phyloP scores from a whole-genome alignment of 2,888 invertebrate genomes.

The Melitaea athalia region DNA sequence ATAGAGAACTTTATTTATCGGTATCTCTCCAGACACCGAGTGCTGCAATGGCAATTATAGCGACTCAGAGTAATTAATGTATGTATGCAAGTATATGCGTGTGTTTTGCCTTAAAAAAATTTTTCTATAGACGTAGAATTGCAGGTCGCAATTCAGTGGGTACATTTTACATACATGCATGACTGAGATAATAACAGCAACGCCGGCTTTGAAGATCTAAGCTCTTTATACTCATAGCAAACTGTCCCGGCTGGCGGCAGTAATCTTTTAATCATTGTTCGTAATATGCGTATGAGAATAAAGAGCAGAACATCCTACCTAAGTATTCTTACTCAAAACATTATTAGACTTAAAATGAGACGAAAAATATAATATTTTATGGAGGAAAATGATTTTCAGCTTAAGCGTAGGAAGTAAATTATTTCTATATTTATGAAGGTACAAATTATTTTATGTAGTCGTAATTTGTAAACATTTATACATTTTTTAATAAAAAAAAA shows the following conservation, averaged over 20 bases:
- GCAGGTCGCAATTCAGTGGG: constrained; percentile 37
- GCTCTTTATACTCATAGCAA: constrained; percentile 31
- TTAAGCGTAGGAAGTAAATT: background rate
- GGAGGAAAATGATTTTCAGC: background rate
- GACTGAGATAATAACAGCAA: constrained; percentile 42
- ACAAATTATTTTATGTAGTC: too few species aligned
- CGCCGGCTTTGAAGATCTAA: constrained; percentile 43
- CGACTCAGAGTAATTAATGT: too few species aligned
- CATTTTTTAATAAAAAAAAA: background rate
- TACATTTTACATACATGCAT: constrained; percentile 42
- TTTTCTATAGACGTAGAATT: constrained; percentile 19
- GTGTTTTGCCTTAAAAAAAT: background rate
- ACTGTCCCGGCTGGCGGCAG: constrained; percentile 20
- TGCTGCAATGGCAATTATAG: too few species aligned
- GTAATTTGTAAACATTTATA: too few species aligned
- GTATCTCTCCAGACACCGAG: too few species aligned
- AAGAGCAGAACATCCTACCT: background rate
- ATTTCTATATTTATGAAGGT: background rate
- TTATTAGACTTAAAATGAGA: constrained; percentile 7
- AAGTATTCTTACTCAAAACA: constrained; percentile 2
- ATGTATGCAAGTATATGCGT: background rate
- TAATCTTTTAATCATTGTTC: constrained; percentile 30
- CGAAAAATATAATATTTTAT: background rate
- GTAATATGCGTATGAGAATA: constrained; percentile 19
- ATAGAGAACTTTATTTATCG: too few species aligned